Percentiles rank a stretch among this genome's conserved stretches.
These are phyloP conservation scores for Rhogogaster chlorosoma DNA, from an alignment of 2,888 invertebrate genomes.

Conservation along the genomic window DNA sequence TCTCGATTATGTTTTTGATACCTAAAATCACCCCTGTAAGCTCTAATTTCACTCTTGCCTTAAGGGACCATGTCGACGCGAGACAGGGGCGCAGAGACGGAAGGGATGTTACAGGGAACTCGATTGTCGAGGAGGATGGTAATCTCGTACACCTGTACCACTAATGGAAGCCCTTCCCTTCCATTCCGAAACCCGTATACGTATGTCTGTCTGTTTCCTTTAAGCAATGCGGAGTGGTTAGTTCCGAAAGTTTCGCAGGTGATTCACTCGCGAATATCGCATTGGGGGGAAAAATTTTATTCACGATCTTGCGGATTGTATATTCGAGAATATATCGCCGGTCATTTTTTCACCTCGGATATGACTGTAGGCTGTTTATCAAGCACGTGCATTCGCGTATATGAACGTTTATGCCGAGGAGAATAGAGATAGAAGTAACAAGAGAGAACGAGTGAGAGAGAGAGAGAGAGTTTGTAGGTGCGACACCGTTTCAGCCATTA, in stretches of 20 bases:
- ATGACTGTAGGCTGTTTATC: not conserved
- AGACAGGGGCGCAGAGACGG: slow-evolving; percentile 25
- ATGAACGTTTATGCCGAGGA: not conserved
- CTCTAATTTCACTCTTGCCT: slow-evolving; percentile 28
- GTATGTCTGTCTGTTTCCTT: not conserved
- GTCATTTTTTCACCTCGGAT: not conserved
- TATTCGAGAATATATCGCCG: not conserved
- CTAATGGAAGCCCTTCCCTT: slow-evolving; percentile 38
- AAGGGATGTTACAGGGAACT: slow-evolving; percentile 18
- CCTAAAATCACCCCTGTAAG: not conserved
- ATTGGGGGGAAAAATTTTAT: too few relatives aligned
- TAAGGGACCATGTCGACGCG: slow-evolving; percentile 27
- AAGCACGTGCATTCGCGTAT: not conserved
- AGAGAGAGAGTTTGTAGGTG: slow-evolving; percentile 21
- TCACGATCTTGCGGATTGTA: not conserved
- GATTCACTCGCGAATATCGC: not conserved
- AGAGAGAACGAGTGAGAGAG: not conserved
- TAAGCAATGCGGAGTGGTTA: not conserved
- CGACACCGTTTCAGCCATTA: slow-evolving; percentile 66
- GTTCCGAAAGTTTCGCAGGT: not conserved
- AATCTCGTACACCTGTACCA: slow-evolving; percentile 40
- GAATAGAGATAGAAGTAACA: not conserved
- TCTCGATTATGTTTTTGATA: slow-evolving; percentile 28
- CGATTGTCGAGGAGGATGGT: slow-evolving; percentile 39
- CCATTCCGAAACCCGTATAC: not conserved